phyloP scores from a whole-genome alignment of 2,888 invertebrate genomes.

The Capitulum mitella region DNA sequence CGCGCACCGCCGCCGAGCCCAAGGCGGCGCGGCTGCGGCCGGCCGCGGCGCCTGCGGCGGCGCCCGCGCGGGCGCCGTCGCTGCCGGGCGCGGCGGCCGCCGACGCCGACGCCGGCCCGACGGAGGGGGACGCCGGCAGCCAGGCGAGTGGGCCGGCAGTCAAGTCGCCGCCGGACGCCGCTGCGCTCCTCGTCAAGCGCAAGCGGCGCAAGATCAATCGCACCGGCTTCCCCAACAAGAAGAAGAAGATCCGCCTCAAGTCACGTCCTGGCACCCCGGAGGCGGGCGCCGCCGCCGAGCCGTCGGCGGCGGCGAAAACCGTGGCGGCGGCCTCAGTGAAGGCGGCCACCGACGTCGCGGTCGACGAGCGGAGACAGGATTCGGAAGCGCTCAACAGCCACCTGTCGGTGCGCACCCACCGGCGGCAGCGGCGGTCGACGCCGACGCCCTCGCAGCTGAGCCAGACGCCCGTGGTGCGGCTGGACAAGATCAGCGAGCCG shows the following conservation, averaged over 20 bases:
- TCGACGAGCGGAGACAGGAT: background rate
- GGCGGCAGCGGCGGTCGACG: background rate
- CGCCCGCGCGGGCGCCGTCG: background rate
- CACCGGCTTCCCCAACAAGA: conserved; percentile 78
- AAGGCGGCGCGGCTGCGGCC: background rate
- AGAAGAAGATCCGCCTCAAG: conserved; percentile 52
- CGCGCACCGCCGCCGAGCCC: background rate
- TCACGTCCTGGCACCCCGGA: background rate
- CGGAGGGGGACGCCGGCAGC: background rate
- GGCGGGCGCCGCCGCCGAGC: background rate
- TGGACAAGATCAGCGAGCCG: conserved; percentile 14
- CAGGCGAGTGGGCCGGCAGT: background rate
- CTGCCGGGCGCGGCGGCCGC: background rate
- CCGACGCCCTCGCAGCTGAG: background rate
- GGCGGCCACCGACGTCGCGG: conserved; percentile 33
- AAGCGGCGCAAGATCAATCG: conserved; percentile 66
- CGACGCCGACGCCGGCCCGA: background rate
- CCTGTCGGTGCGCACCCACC: background rate
- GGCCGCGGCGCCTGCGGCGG: background rate
- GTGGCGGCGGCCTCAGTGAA: conserved; percentile 41
- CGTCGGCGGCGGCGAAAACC: background rate
- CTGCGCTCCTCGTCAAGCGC: conserved; percentile 23
- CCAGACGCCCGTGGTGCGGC: conserved; percentile 9
- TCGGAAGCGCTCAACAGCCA: background rate
- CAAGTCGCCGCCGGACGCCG: background rate